phyloP scores from a whole-genome alignment of 2,888 invertebrate species.

The Ormyrus labotus region DNA sequence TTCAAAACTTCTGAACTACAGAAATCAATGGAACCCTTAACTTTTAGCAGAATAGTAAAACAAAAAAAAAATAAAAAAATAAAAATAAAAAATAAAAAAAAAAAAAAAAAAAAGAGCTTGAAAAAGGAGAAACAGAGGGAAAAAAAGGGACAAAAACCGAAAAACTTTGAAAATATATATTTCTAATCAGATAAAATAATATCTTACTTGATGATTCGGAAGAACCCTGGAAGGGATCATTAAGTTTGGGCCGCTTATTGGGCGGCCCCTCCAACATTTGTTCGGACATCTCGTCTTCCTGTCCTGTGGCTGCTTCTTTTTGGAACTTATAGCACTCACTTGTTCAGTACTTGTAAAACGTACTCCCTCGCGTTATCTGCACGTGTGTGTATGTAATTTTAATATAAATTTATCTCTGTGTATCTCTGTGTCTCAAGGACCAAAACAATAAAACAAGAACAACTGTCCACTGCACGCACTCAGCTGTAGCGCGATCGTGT shows the following conservation, averaged over 20 bases:
- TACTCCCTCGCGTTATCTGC: not conserved
- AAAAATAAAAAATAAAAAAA: constrained; percentile 43
- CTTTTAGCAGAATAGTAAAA: constrained; percentile 24
- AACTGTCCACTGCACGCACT: no score
- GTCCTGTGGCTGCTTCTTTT: not conserved
- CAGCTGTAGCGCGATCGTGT: not conserved
- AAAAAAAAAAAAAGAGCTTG: constrained; percentile 39
- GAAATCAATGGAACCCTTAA: no score
- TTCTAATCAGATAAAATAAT: not conserved
- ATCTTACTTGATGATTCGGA: constrained; percentile 87
- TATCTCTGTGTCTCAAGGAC: no score
- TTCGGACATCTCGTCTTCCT: constrained; percentile 86
- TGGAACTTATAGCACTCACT: no score
- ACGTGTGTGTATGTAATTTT: not conserved
- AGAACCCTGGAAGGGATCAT: constrained; percentile 88
- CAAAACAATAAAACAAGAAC: no score
- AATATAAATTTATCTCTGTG: no score
- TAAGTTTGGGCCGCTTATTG: constrained; percentile 95
- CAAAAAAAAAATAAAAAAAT: constrained; percentile 27
- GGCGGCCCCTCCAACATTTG: constrained; percentile 96
- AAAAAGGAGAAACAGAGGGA: constrained; percentile 32
- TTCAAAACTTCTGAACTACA: no score
- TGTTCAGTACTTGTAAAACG: not conserved
- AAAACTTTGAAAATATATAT: no score
- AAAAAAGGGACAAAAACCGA: not conserved